These are phyloP conservation scores for Drosophila malerkotliana DNA, from an alignment of 1,140 invertebrate species.

Conservation along the genomic window DNA sequence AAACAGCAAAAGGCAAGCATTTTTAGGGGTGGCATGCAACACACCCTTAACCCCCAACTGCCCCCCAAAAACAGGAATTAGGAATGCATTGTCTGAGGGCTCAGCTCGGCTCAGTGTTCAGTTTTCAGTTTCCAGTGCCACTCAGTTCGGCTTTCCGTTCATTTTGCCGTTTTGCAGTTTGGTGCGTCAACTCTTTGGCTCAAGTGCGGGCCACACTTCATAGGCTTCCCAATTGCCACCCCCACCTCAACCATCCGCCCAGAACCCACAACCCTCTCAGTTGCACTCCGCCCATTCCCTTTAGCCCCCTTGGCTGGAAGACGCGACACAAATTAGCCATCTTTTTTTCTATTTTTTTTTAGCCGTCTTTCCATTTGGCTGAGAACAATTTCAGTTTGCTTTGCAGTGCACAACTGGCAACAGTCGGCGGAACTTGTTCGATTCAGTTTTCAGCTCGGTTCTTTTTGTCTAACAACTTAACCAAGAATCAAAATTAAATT, in stretches of 20 bases:
- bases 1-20: not conserved
- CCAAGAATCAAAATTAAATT: conserved; percentile 24
- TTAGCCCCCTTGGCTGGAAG: conserved; percentile 23
- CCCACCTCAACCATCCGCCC: not conserved
- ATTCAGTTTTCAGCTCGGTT: conserved; percentile 27
- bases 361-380: conserved; percentile 53
- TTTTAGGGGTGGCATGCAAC: not conserved
- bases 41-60: not conserved
- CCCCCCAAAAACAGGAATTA: conserved; percentile 56
- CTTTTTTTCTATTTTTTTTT: conserved; percentile 40
- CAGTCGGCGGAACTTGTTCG: conserved; percentile 57
- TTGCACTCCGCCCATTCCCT: conserved; percentile 5
- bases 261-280: not conserved
- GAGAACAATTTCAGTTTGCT: conserved; percentile 65
- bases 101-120: conserved; percentile 24
- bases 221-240: conserved; percentile 63
- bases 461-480: conserved; percentile 23
- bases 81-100: conserved; percentile 71
- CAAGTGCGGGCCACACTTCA: conserved; percentile 61
- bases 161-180: conserved; percentile 24
- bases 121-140: conserved; percentile 13
- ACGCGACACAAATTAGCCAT: conserved; percentile 71
- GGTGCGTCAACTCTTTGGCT: conserved; percentile 73
- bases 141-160: conserved; percentile 28
- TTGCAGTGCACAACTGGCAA: conserved; percentile 68